Percentiles rank a stretch among this genome's conserved stretches.
Evolutionary conservation across 1,140 invertebrate genomes (phyloP).

Genomic region (Amphibalanus amphitrite): DNA sequence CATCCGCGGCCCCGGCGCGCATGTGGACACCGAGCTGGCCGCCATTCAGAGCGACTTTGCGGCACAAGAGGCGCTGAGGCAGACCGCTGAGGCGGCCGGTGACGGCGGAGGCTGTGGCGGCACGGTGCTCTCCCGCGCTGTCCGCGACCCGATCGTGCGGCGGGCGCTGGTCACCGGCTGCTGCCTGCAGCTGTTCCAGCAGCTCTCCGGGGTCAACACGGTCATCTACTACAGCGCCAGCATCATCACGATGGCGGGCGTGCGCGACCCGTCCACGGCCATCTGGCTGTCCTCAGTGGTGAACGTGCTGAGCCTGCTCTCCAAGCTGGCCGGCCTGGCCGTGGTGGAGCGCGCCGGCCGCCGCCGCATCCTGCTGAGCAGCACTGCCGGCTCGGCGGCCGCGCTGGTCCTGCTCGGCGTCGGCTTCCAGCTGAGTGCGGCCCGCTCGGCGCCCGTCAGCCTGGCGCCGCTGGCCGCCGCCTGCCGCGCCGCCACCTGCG

Average conservation of each 20-base stretch:
- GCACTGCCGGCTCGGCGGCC: conserved; percentile 32
- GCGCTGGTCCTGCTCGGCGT: conserved; percentile 30
- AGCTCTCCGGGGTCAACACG: conserved; percentile 41
- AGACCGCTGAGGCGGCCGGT: neutral
- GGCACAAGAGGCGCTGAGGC: neutral
- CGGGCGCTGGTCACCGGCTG: conserved; percentile 37
- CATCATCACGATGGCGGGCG: conserved; percentile 40
- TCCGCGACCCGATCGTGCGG: neutral
- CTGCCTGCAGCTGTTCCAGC: conserved; percentile 37
- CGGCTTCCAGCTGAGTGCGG: conserved; percentile 32
- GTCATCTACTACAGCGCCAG: conserved; percentile 43
- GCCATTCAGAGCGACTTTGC: neutral
- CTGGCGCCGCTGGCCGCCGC: conserved; percentile 7
- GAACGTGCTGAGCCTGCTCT: conserved; percentile 36
- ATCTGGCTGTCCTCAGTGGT: conserved; percentile 42
- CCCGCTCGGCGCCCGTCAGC: conserved; percentile 28
- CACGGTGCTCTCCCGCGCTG: neutral
- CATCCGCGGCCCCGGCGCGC: neutral
- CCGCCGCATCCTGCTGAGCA: conserved; percentile 33
- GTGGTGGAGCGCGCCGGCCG: conserved; percentile 41
- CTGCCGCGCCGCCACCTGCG: conserved; percentile 3
- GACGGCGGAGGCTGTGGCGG: neutral
- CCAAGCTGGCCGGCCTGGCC: conserved; percentile 37
- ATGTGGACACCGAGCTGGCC: neutral
- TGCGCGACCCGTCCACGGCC: conserved; percentile 32